Base-by-base conservation (phyloP, 2,797 vertebrate species). In the Garrulus glandarius region DNA sequence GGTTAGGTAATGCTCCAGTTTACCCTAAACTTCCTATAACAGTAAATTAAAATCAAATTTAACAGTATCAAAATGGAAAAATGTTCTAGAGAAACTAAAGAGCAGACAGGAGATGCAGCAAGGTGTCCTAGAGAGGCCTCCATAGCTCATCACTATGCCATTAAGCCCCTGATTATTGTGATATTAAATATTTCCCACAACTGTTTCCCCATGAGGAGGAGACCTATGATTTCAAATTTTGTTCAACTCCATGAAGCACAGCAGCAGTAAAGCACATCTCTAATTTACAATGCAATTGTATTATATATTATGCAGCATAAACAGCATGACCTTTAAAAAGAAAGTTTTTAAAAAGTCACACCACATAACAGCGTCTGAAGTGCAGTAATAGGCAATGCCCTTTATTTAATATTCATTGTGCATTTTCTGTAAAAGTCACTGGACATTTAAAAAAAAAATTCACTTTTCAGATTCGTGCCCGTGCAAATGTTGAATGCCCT, bases 291-390 rank as follows among this genome's bases (percentile, higher is more conserved):
- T 83, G 56, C 68, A 90, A 76, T 53, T 84, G 37, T 79, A 71
- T 91, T 92, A 61, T 67, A 84, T 84, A 95, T 89, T 93, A 88
- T 56, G 47, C 83, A 91, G 76, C 91, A 93, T 88, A 92, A 96
- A 86, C 75, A 95, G 84, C 41, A 43, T 88, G 83, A 95, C 97
- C 91, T 97, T 97, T 97, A 70, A 59, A 95, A 92, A 91, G 68
- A 95, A 79, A 67, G 49, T 72, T 96, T 94, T 87, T 53, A 79
- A 85, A 88, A 96, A 96, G 91, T 83, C 93, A 93, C 2, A 0
- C 52, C 36, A 59, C 67, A 56, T 82, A 89, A 82, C 37, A 41
- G 50, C 9, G 0, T 82, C 86, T 63, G 72, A 92, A 92, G 57
- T 19, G 50, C 84, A 84, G 36, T 36, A 84, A 83, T n/a, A 21